Conservation (phyloP, 2,797 vertebrate species). For the Tamandua tetradactyla region DNA sequence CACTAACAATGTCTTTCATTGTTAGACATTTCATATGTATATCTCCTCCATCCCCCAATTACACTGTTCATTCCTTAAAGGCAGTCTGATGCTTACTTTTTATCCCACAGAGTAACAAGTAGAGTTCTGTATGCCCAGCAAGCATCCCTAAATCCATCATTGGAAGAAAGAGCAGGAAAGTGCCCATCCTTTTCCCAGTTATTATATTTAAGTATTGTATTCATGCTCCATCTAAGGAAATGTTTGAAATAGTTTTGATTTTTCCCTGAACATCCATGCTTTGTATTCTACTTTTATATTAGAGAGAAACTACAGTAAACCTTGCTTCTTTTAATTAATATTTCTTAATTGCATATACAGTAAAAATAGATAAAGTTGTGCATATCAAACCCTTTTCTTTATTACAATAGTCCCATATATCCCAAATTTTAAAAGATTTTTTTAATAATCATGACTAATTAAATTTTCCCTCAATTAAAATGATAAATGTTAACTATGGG, state of each 20-base stretch:
- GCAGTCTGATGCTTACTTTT: background rate
- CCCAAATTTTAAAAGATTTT: background rate
- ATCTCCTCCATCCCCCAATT: background rate
- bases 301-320: background rate
- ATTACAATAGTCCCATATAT: background rate
- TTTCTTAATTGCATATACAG: background rate
- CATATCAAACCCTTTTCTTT: background rate
- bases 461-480: slow-evolving; percentile 11
- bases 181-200: background rate
- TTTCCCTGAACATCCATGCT: background rate
- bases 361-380: background rate
- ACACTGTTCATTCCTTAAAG: background rate
- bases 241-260: background rate
- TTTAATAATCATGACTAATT: background rate
- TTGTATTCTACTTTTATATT: background rate
- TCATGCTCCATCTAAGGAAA: background rate
- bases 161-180: background rate
- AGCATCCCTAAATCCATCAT: background rate
- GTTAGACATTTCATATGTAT: background rate
- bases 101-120: background rate
- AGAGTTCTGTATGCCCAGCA: background rate
- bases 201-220: background rate
- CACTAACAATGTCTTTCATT: background rate
- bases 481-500: background rate
- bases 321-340: slow-evolving; percentile 4